Evolutionary conservation across 1,140 invertebrate genomes (phyloP).

Genomic region (Zaprionus davidi): DNA sequence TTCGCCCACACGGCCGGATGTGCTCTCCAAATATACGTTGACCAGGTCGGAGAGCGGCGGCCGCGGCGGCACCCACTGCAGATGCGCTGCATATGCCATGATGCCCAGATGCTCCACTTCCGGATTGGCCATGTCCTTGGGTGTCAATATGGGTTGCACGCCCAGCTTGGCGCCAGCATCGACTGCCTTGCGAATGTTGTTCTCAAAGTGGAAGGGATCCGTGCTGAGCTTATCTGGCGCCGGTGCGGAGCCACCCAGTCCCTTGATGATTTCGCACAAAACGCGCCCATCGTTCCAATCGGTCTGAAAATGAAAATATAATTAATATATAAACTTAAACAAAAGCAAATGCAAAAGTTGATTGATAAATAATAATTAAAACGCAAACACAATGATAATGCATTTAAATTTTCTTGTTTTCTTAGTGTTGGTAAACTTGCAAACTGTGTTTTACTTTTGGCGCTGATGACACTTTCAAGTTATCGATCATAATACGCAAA

Average conservation of each 20-base stretch:
- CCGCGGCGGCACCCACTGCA: conserved; percentile 93
- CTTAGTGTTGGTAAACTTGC: neutral
- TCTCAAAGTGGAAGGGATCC: conserved; percentile 91
- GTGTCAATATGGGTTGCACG: conserved; percentile 94
- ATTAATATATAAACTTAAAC: conserved; percentile 47
- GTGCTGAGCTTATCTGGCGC: conserved; percentile 90
- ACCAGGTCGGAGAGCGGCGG: conserved; percentile 92
- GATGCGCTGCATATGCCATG: conserved; percentile 96
- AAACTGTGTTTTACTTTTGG: neutral
- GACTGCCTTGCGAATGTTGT: conserved; percentile 91
- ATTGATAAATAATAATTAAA: conserved; percentile 39
- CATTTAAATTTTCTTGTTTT: neutral
- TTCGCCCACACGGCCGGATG: conserved; percentile 92
- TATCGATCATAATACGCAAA: neutral
- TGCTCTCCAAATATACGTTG: conserved; percentile 90
- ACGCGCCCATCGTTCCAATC: conserved; percentile 98
- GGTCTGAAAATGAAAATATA: conserved; percentile 86
- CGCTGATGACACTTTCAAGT: neutral
- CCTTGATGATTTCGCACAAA: conserved; percentile 93
- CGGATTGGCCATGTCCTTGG: conserved; percentile 96
- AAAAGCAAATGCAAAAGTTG: conserved; percentile 25
- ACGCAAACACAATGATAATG: conserved; percentile 20
- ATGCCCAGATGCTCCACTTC: conserved; percentile 97
- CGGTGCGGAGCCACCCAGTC: conserved; percentile 93
- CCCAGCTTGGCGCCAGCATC: conserved; percentile 89